phyloP scores from a whole-genome alignment of 2,797 vertebrate genomes.

The Chrosomus eos region DNA sequence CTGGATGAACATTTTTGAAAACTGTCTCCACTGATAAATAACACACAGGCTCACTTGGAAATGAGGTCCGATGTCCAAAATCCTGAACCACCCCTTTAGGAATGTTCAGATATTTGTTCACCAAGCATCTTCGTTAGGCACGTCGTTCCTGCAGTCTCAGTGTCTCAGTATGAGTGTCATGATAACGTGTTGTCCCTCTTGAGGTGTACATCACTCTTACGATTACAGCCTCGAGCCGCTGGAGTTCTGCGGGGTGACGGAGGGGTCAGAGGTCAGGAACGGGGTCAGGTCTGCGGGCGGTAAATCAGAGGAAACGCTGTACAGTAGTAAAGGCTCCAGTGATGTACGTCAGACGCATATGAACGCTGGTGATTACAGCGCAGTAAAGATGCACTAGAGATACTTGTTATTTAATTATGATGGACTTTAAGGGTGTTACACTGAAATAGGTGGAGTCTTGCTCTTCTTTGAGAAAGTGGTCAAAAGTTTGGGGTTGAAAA shows the following conservation, averaged over 20 bases:
- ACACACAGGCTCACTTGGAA: no score
- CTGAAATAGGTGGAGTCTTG: background rate
- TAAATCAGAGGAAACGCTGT: conserved; percentile 64
- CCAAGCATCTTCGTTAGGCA: background rate
- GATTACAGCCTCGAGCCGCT: conserved; percentile 63
- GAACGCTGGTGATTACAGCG: background rate
- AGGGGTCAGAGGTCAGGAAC: conserved; percentile 53
- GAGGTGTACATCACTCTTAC: conserved; percentile 66
- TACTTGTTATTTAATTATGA: background rate
- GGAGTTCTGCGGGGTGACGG: conserved; percentile 51
- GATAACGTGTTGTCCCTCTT: background rate
- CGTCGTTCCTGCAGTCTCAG: background rate
- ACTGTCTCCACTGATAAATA: no score
- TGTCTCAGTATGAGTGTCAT: background rate
- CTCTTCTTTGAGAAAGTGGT: background rate
- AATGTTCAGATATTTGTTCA: background rate
- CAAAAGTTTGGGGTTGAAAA: no score
- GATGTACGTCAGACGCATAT: conserved; percentile 39
- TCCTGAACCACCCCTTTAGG: no score
- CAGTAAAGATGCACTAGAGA: background rate
- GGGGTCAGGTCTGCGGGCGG: conserved; percentile 41
- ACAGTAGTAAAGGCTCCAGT: conserved; percentile 56
- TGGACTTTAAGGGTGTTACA: background rate
- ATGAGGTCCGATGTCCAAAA: no score
- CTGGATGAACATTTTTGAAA: no score